A percentile compares a stretch with the other conserved stretches of the same genome.
Evolutionary conservation across 2,113 vertebrate genomes (phyloP).

Genomic region (Xerus inauris): DNA sequence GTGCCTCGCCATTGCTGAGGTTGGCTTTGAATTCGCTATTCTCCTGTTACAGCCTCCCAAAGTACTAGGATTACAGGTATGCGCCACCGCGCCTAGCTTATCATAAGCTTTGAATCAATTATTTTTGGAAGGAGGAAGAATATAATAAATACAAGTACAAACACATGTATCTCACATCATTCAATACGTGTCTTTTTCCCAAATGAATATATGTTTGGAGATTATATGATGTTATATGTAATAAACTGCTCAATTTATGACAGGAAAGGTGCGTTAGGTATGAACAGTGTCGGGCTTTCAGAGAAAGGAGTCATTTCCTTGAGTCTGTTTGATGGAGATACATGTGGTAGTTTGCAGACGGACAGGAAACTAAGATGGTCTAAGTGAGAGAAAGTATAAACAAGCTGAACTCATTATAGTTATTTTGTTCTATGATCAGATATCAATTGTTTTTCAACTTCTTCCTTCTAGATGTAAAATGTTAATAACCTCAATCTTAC

Average conservation of each 20-base stretch:
- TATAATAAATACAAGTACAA: background rate
- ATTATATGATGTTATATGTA: background rate
- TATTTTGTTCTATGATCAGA: background rate
- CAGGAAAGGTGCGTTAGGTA: too few relatives aligned
- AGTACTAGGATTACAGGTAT: too few relatives aligned
- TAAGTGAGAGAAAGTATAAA: background rate
- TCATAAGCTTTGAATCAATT: background rate
- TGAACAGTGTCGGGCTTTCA: background rate
- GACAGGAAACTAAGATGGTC: background rate
- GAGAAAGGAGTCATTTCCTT: background rate
- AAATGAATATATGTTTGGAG: conserved; percentile 26
- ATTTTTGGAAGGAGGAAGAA: background rate
- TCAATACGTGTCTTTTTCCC: background rate
- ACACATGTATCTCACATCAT: background rate
- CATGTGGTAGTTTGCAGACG: background rate
- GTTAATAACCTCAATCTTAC: background rate
- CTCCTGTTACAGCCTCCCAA: too few relatives aligned
- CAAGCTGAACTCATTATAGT: background rate
- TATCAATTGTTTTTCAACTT: background rate
- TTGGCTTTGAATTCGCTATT: too few relatives aligned
- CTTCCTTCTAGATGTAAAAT: background rate
- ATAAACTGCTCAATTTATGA: background rate
- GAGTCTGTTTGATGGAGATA: background rate
- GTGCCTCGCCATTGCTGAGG: too few relatives aligned
- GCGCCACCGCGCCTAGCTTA: too few relatives aligned